These are phyloP conservation scores for Acanthoscelides obtectus DNA, from an alignment of 2,888 invertebrate genomes.

Conservation along the genomic window DNA sequence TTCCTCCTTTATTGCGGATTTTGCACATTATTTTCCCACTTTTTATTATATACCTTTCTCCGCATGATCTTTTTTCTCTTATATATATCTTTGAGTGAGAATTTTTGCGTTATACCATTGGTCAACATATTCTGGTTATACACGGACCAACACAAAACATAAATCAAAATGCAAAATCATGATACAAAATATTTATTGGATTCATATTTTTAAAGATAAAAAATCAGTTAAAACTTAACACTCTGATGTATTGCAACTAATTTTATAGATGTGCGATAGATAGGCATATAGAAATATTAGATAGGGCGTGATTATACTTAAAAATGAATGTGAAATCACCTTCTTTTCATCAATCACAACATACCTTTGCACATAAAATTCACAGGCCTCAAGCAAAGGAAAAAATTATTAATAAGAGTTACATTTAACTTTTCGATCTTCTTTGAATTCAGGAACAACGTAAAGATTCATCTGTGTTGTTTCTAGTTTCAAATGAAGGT, in stretches of 20 bases:
- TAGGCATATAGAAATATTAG: constrained; percentile 41
- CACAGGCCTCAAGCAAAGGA: neutral
- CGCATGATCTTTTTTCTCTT: too few relatives aligned
- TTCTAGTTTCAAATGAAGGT: neutral
- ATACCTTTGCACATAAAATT: neutral
- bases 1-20: too few relatives aligned
- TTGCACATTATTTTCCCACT: too few relatives aligned
- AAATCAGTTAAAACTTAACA: constrained; percentile 41
- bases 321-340: neutral
- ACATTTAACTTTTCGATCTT: neutral
- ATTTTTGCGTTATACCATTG: too few relatives aligned
- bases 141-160: too few relatives aligned
- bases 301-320: constrained; percentile 8
- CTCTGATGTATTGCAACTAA: constrained; percentile 43
- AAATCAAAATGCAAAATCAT: constrained; percentile 20
- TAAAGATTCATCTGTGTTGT: neutral
- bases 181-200: constrained; percentile 48
- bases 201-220: constrained; percentile 42
- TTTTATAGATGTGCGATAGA: constrained; percentile 38
- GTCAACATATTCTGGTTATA: too few relatives aligned
- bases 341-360: neutral
- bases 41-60: too few relatives aligned
- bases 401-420: neutral
- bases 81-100: too few relatives aligned
- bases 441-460: neutral